A percentile compares a stretch with the other conserved stretches of the same genome.
Conservation (phyloP, 2,797 vertebrate genomes). For the Gallinago solitaria region DNA sequence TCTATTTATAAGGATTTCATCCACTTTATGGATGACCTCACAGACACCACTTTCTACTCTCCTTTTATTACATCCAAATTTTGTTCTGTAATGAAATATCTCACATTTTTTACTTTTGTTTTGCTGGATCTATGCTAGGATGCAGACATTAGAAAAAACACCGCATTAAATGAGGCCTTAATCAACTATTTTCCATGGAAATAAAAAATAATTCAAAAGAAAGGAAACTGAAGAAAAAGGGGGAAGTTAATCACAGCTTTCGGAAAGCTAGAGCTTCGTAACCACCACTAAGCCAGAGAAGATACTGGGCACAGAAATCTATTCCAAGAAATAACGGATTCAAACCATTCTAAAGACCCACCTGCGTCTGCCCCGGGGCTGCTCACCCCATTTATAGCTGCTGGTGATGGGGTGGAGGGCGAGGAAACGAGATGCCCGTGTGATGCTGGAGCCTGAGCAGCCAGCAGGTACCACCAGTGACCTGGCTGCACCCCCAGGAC, state of each 20-base stretch:
- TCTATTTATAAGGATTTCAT: not conserved
- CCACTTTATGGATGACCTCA: not conserved
- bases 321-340: not conserved
- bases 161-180: not conserved
- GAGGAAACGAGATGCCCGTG: not conserved
- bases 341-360: not conserved
- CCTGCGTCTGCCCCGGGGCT: not conserved
- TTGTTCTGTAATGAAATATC: not conserved
- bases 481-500: not conserved
- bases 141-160: not conserved
- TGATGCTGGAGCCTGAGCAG: not conserved
- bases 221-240: not conserved
- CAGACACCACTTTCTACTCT: not conserved
- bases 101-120: not conserved
- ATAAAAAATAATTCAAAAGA: not conserved
- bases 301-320: not conserved
- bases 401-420: too few species aligned
- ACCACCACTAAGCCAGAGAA: not conserved
- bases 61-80: not conserved
- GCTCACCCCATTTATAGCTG: not conserved
- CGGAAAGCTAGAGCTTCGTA: not conserved
- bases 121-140: not conserved
- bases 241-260: not conserved
- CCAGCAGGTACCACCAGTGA: too few species aligned
- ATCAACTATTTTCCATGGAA: not conserved